These are phyloP conservation scores for Perizoma affinitatum DNA, from an alignment of 2,888 invertebrate genomes.

Conservation along the genomic window DNA sequence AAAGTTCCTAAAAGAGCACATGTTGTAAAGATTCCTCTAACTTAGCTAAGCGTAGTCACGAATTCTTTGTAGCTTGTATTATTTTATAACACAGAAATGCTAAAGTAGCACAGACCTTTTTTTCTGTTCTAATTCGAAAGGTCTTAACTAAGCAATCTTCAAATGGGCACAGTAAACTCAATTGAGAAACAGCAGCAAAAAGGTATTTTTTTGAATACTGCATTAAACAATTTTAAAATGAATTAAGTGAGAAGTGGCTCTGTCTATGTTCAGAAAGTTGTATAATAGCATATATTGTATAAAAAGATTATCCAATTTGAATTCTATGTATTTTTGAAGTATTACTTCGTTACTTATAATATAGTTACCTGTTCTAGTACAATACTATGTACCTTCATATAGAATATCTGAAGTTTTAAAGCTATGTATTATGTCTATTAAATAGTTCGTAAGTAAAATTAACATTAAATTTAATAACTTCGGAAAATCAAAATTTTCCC, in stretches of 20 bases:
- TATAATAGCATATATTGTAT: not conserved
- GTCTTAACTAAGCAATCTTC: too few species aligned
- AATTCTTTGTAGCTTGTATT: too few species aligned
- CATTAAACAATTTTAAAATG: not conserved
- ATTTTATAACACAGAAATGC: too few species aligned
- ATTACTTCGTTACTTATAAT: conserved; percentile 15
- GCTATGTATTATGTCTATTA: not conserved
- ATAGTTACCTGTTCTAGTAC: conserved; percentile 42
- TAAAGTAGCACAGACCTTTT: too few species aligned
- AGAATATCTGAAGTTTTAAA: not conserved
- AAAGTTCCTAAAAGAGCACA: conserved; percentile 87
- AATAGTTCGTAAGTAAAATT: not conserved
- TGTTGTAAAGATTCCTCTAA: conserved; percentile 44
- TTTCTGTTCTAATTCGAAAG: too few species aligned
- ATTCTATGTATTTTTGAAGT: conserved; percentile 2
- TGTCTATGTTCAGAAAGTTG: not conserved
- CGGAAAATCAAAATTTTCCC: too few species aligned
- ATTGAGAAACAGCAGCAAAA: not conserved
- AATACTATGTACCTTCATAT: conserved; percentile 31
- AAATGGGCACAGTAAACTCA: too few species aligned
- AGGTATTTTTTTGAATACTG: not conserved
- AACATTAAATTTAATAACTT: not conserved
- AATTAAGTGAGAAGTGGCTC: too few species aligned
- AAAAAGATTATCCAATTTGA: conserved; percentile 3
- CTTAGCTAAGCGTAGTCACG: too few species aligned